A percentile compares a stretch with the other conserved stretches of the same genome.
Evolutionary conservation across 1,140 invertebrate genomes (phyloP).

Genomic region (Meloidogyne chitwoodi): DNA sequence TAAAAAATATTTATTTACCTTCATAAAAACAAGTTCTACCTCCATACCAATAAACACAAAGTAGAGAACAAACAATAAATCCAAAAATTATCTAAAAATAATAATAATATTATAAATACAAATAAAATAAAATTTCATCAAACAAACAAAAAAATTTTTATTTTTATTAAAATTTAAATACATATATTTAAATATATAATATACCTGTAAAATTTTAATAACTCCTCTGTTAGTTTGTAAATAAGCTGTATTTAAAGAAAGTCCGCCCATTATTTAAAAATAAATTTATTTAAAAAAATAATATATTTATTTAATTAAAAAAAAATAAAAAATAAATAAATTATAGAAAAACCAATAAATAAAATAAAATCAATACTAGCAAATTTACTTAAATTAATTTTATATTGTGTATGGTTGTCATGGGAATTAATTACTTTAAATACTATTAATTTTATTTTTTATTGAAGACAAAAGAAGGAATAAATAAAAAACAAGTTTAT

Average conservation of each 20-base stretch:
- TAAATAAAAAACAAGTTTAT: no score
- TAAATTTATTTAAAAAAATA: not conserved
- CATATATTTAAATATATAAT: no score
- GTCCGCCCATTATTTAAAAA: not conserved
- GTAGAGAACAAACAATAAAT: conserved; percentile 53
- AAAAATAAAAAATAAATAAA: not conserved
- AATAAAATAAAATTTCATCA: not conserved
- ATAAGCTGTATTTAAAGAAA: conserved; percentile 47
- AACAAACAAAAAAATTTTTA: no score
- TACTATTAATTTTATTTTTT: no score
- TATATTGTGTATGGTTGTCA: no score
- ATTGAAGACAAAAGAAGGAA: no score
- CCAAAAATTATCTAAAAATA: conserved; percentile 34
- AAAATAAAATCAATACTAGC: no score
- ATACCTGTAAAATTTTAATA: conserved; percentile 46
- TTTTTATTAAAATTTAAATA: no score
- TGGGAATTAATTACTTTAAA: no score
- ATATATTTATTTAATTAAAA: not conserved
- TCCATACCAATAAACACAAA: conserved; percentile 49
- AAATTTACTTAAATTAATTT: no score
- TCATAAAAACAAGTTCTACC: conserved; percentile 48
- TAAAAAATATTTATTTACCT: not conserved
- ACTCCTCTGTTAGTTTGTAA: conserved; percentile 46
- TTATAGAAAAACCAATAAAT: no score
- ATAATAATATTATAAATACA: conserved; percentile 11